Evolutionary conservation across 2,113 vertebrate species (phyloP).

Genomic region (Psettodes erumei): DNA sequence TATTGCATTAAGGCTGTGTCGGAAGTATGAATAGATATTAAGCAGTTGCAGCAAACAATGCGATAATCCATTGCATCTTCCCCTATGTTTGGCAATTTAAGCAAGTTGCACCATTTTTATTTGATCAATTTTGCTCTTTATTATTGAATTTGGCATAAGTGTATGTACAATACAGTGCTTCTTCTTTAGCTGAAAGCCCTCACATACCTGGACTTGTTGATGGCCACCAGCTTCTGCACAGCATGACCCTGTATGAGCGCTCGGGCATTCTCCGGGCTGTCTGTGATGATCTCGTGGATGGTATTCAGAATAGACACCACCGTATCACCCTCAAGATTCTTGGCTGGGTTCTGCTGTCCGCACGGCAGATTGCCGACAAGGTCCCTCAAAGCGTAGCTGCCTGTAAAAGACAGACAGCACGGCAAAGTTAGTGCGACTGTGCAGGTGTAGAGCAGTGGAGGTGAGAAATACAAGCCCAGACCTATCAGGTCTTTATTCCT

Average conservation of each 20-base stretch:
- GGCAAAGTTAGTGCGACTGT: neutral
- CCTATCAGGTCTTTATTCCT: conserved; percentile 98
- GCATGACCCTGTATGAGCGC: conserved; percentile 94
- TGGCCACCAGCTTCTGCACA: conserved; percentile 92
- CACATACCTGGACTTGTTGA: conserved; percentile 90
- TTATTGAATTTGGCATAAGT: neutral
- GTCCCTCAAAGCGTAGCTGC: conserved; percentile 94
- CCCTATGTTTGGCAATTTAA: neutral
- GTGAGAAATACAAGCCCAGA: conserved; percentile 56
- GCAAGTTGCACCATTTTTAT: neutral
- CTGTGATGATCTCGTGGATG: conserved; percentile 95
- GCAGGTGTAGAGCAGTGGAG: neutral
- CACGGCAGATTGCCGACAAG: conserved; percentile 91
- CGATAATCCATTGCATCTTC: neutral
- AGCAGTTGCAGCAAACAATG: neutral
- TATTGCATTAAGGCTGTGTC: neutral
- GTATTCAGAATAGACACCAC: conserved; percentile 95
- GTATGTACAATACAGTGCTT: neutral
- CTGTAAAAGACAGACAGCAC: conserved; percentile 70
- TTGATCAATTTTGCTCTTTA: neutral
- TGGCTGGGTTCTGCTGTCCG: conserved; percentile 89
- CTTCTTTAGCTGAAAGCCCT: neutral
- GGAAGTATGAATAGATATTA: conserved; percentile 8
- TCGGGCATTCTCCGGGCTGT: conserved; percentile 92
- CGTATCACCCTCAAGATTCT: conserved; percentile 93